These are phyloP conservation scores for Eupithecia subumbrata DNA, from an alignment of 2,888 invertebrate species.

Conservation along the genomic window DNA sequence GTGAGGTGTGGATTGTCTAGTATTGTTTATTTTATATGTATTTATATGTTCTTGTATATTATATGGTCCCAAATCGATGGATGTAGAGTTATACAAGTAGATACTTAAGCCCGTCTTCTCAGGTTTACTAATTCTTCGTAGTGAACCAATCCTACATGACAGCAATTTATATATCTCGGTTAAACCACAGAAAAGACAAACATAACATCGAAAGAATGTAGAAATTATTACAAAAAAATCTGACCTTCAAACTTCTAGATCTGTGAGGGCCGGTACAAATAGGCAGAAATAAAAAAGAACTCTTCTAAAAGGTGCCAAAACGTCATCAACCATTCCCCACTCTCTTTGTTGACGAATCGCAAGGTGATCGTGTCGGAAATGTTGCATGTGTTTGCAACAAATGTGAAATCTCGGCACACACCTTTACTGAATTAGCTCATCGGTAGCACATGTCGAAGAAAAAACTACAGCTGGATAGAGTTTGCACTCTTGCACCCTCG, in stretches of 20 bases:
- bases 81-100: too few relatives aligned
- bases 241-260: neutral
- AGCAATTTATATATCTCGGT: too few relatives aligned
- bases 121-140: too few relatives aligned
- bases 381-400: conserved; percentile 44
- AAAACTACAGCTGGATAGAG: conserved; percentile 78
- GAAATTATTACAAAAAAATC: neutral
- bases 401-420: conserved; percentile 52
- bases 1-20: too few relatives aligned
- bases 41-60: too few relatives aligned
- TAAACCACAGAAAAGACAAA: too few relatives aligned
- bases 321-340: neutral
- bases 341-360: conserved; percentile 16
- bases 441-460: conserved; percentile 75
- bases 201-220: too few relatives aligned
- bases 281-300: neutral
- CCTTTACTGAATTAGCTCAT: conserved; percentile 78
- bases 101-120: too few relatives aligned
- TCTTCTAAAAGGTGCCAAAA: neutral
- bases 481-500: conserved; percentile 47
- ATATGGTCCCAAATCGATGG: too few relatives aligned
- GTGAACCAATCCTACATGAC: too few relatives aligned
- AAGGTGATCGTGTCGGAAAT: conserved; percentile 36
- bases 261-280: neutral
- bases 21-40: too few relatives aligned